These are phyloP conservation scores for Fragum whitleyi DNA, from an alignment of 2,888 invertebrate species.

Conservation along the genomic window DNA sequence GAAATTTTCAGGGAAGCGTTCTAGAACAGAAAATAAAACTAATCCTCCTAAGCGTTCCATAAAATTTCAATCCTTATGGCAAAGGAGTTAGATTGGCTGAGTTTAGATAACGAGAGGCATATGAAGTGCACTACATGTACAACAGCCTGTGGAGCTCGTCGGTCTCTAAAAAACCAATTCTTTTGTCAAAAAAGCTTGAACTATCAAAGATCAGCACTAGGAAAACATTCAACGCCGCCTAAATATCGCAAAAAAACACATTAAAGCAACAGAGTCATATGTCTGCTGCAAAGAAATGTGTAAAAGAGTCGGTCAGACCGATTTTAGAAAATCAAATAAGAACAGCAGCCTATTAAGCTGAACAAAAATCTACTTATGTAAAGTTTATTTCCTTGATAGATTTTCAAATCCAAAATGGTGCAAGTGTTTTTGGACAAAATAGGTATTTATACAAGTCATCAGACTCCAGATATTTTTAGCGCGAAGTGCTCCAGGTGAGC, in stretches of 20 bases:
- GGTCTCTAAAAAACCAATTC: no score
- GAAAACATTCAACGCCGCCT: neutral
- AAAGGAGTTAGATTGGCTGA: no score
- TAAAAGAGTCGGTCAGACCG: neutral
- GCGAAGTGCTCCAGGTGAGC: no score
- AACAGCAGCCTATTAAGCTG: constrained; percentile 17
- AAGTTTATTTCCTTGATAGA: constrained; percentile 31
- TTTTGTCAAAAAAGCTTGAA: neutral
- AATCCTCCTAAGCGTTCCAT: no score
- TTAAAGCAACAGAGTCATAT: constrained; percentile 1
- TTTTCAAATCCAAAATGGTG: constrained; percentile 22
- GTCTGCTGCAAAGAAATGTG: constrained; percentile 21
- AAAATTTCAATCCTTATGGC: no score
- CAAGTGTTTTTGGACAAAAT: constrained; percentile 7
- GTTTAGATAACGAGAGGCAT: no score
- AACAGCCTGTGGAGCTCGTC: no score
- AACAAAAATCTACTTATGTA: constrained; percentile 25
- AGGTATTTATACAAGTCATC: constrained; percentile 38
- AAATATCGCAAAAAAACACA: neutral
- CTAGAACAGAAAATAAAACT: no score
- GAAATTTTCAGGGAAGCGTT: no score
- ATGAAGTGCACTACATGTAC: no score
- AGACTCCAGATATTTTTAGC: neutral
- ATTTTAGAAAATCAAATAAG: constrained; percentile 23
- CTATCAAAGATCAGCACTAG: neutral